phyloP scores from a whole-genome alignment of 1,140 invertebrate species.

The Caenorhabditis latens region DNA sequence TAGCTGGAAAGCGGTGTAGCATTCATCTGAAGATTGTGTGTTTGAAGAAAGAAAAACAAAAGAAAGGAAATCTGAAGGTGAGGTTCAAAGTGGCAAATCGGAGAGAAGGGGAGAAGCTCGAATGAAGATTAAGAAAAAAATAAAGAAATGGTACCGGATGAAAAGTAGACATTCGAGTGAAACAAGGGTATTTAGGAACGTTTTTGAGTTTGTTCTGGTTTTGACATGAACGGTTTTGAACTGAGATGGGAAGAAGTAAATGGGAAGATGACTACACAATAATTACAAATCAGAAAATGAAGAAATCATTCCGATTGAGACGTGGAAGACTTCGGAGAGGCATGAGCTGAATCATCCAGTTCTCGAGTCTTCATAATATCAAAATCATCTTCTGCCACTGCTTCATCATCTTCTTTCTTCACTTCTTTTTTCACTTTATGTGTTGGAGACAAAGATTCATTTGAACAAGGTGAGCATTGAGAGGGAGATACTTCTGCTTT shows the following conservation, averaged over 20 bases:
- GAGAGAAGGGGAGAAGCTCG: background rate
- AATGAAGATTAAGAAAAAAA: background rate
- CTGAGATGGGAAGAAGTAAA: background rate
- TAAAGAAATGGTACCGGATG: constrained; percentile 5
- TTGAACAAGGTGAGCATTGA: constrained; percentile 37
- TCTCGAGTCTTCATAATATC: background rate
- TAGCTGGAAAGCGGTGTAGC: constrained; percentile 32
- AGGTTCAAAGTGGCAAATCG: constrained; percentile 33
- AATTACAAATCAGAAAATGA: constrained; percentile 11
- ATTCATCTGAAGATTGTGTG: constrained; percentile 45
- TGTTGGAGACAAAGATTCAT: constrained; percentile 36
- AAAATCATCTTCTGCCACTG: constrained; percentile 31
- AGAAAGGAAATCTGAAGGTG: background rate
- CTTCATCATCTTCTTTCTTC: constrained; percentile 41
- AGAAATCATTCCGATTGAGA: constrained; percentile 11
- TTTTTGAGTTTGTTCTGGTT: constrained; percentile 29
- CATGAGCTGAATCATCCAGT: background rate
- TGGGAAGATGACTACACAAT: background rate
- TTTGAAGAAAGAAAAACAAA: background rate
- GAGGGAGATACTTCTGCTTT: constrained; percentile 53
- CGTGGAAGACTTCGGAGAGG: constrained; percentile 19
- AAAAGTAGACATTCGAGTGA: constrained; percentile 20
- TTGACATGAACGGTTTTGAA: constrained; percentile 49
- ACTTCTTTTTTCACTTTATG: background rate
- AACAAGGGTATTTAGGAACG: background rate